Evolutionary conservation across 2,797 vertebrate species (phyloP), one percentile per base, ranked within the genome.

Genomic region (Rhyacichthys aspro): DNA sequence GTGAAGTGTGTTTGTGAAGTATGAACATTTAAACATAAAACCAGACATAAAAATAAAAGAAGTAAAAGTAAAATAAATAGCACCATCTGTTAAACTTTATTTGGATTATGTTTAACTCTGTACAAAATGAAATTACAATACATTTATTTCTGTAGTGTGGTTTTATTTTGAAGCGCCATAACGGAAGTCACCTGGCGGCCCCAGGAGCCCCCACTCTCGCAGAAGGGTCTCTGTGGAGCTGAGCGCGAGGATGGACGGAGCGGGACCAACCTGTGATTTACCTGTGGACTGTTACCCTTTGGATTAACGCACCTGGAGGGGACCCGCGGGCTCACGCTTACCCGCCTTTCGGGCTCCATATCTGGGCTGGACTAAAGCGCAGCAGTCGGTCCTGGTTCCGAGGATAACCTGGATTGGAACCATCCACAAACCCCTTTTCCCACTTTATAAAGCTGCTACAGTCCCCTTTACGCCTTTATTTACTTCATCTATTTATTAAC

Each of bases 211-310:
- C 45, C 34, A 28, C 15, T 5, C 5, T 5, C 5, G 19, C 46
- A 34, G 43, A 45, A 45, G 43, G 32, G 47, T 49, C 47, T 23
- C 47, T 49, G 47, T n/a, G n/a, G 47, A 28, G 33, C 28, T 49
- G 47, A 5, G 47, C n/a, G 47, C 32, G 47, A 47, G 45, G 45
- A 49, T 49, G 47, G 47, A 34, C 47, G 32, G 28, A 49, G 9
- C 12, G 33, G 47, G 45, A 47, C 23, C 45, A 11, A 15, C 32
- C 47, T 36, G 47, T 33, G 32, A 49, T 15, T 34, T 32, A 34
- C 32, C 47, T 34, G 28, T 36, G 47, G 8, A 34, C 47, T 28
- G 14, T 34, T 14, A 1, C 46, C 23, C 28, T 9, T 9, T 14
- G 48, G 33, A 17, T 33, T 36, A 15, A 36, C 33, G 32, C 19